A percentile compares a stretch with the other conserved stretches of the same genome.
Conservation (phyloP, 2,888 invertebrate genomes). For the Caenorhabditis auriculariae region DNA sequence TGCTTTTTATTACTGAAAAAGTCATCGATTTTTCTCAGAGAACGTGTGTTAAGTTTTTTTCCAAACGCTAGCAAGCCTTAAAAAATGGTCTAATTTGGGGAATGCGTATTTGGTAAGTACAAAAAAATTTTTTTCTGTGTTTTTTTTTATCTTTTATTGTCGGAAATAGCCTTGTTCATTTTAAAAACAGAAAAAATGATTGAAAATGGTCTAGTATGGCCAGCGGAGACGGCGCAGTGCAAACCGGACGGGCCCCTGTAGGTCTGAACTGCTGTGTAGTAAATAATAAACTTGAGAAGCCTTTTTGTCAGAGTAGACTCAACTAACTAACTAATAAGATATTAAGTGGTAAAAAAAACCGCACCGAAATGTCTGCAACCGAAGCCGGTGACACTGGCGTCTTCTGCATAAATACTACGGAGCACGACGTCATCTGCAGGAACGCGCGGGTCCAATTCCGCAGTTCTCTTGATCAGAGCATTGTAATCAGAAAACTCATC, state of each 20-base stretch:
- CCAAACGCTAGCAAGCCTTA: no score
- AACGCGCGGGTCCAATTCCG: slow-evolving; percentile 50
- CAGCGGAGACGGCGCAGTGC: background rate
- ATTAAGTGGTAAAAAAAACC: background rate
- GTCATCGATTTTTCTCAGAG: no score
- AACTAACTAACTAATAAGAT: background rate
- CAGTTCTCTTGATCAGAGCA: slow-evolving; percentile 40
- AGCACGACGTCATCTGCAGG: slow-evolving; percentile 40
- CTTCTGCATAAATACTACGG: slow-evolving; percentile 35
- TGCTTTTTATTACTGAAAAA: background rate
- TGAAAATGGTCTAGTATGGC: background rate
- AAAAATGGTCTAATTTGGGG: no score
- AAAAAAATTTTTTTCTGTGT: no score
- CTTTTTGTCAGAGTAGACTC: background rate
- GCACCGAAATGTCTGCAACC: slow-evolving; percentile 50
- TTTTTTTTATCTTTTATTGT: no score
- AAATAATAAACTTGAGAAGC: no score
- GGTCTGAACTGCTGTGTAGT: no score
- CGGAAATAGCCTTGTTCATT: background rate
- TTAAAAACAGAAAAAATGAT: background rate
- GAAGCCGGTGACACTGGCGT: slow-evolving; percentile 49
- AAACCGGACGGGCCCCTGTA: no score
- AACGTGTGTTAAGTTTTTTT: no score
- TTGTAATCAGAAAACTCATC: slow-evolving; percentile 51
- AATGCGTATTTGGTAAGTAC: background rate